These are phyloP conservation scores for Clarias macrocephalus DNA, from an alignment of 2,113 vertebrate species.

Conservation along the genomic window DNA sequence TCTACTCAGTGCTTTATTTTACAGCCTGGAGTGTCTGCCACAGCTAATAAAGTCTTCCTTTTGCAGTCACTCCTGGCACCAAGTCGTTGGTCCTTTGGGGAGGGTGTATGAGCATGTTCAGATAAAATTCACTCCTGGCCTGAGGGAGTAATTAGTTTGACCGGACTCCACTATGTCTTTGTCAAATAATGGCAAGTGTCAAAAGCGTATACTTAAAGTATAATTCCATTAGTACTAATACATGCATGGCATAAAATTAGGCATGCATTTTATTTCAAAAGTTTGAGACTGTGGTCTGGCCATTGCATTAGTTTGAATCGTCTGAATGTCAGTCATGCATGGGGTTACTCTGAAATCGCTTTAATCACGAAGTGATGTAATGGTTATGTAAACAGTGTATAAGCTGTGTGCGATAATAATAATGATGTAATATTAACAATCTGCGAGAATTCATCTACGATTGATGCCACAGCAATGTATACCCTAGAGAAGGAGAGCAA, in stretches of 20 bases:
- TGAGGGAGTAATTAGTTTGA: conserved; percentile 54
- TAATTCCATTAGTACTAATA: conserved; percentile 45
- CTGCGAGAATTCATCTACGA: too few species aligned
- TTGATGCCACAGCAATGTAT: too few species aligned
- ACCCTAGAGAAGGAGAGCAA: too few species aligned
- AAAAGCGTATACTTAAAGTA: conserved; percentile 49
- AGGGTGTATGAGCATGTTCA: conserved; percentile 32
- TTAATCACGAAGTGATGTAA: not conserved
- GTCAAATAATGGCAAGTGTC: conserved; percentile 46
- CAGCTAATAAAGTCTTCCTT: conserved; percentile 39
- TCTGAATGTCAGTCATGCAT: not conserved
- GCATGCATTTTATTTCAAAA: not conserved
- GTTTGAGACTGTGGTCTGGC: not conserved
- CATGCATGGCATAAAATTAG: conserved; percentile 6
- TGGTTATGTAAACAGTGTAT: not conserved
- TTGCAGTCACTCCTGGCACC: conserved; percentile 42
- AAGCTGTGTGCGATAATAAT: not conserved
- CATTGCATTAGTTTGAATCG: not conserved
- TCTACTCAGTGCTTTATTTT: conserved; percentile 21
- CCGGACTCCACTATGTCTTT: conserved; percentile 47
- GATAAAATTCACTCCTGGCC: conserved; percentile 42
- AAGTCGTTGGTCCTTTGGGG: conserved; percentile 16
- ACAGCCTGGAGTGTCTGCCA: conserved; percentile 39
- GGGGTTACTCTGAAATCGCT: not conserved
- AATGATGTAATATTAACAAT: not conserved